Base-by-base conservation (phyloP, 2,113 vertebrate genomes). In the Rhynchopsitta pachyrhyncha region DNA sequence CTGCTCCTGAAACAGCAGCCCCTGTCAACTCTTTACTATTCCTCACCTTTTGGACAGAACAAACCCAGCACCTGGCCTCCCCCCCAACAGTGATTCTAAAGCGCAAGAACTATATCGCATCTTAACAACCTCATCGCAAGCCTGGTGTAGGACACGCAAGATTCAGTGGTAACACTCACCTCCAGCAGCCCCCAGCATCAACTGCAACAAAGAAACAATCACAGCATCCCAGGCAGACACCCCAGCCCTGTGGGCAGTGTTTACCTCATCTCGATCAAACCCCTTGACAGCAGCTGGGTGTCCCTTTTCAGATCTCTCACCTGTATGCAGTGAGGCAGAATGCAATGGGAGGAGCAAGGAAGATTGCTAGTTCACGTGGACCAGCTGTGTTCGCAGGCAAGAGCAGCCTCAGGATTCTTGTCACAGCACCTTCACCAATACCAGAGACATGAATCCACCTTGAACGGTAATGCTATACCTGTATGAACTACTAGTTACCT, bases 271-370 rank as follows among this genome's bases (percentile, higher is more conserved):
- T 50, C 76, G 4, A 4, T 39, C 71, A 57, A 62, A 33, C 82
- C 92, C 47, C 64, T 53, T 64, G 50, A 3, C 75, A 47, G 82
- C 27, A 77, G 79, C 83, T 47, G 39, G 3, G n/a, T 24, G 41
- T 35, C 49, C 55, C 52, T 92, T 39, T 70, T 57, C 83, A 78
- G 86, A 33, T 17, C 71, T 37, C 49, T 55, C 39, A 42, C 53
- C 70, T 17, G n/a, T 22, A 52, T 10, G 2, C 6, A 2, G 27
- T 25, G 28, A 70, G 53, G n/a, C 39, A 73, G 50, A 33, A 81
- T 17, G 76, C 3, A 0, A 68, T 86, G 88, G 93, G 93, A 95
- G 93, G 93, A 96, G 95, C 88, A 63, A 93, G 68, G 28, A 69
- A 44, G 73, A 85, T 49, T 82, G n/a, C n/a, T 49, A 1, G 77